Percentiles rank a stretch among this genome's conserved stretches.
Conservation (phyloP, 2,113 vertebrate species). For the Boulengeromyrus knoepffleri region DNA sequence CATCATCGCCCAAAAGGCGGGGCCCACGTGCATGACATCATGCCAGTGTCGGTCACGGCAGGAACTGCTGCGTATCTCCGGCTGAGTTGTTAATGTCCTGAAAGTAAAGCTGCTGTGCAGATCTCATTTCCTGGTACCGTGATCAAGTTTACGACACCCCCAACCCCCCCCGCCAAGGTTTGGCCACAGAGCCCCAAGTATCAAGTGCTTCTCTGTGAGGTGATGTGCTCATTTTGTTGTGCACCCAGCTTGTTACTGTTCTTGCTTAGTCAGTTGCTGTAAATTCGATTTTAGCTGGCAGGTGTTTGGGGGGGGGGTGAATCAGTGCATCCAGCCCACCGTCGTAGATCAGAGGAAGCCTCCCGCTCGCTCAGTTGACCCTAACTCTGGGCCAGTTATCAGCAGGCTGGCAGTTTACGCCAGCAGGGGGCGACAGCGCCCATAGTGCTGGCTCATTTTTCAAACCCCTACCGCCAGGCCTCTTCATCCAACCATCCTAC, state of each 20-base stretch:
- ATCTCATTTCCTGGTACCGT: background rate
- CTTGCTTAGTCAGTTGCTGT: background rate
- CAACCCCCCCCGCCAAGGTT: background rate
- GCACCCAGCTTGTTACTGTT: background rate
- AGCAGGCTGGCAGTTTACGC: background rate
- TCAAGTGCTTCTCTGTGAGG: background rate
- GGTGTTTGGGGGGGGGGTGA: background rate
- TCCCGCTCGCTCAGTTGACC: background rate
- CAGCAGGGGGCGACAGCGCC: background rate
- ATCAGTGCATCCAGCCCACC: background rate
- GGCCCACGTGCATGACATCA: background rate
- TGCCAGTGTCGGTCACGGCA: background rate
- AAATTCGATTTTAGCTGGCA: background rate
- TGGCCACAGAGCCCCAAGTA: background rate
- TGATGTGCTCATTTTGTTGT: background rate
- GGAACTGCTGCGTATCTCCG: background rate
- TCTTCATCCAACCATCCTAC: background rate
- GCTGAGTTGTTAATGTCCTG: background rate
- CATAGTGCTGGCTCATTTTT: background rate
- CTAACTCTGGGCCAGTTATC: background rate
- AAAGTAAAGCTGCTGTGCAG: background rate
- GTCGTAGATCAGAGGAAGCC: background rate
- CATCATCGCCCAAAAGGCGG: background rate
- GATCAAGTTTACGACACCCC: background rate
- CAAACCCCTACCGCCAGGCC: background rate